A percentile compares a stretch with the other conserved stretches of the same genome.
phyloP scores from a whole-genome alignment of 2,113 vertebrate species.

The Macheiramphus alcinus region DNA sequence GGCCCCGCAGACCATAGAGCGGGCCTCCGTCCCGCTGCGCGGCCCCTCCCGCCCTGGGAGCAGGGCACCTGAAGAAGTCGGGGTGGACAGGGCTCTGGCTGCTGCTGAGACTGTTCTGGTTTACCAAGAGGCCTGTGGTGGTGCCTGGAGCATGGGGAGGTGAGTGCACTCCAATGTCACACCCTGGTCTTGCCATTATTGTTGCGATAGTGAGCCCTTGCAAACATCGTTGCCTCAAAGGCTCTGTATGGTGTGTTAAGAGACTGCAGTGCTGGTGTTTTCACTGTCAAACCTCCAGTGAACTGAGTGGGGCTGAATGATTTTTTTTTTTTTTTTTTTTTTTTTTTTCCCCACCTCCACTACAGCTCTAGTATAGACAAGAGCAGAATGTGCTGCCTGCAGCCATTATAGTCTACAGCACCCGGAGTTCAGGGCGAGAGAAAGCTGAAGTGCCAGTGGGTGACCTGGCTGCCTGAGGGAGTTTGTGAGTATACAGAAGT shows the following conservation, averaged over 20 bases:
- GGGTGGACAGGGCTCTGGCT: neutral
- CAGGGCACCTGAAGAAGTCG: neutral
- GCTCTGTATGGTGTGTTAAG: neutral
- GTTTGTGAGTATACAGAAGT: neutral
- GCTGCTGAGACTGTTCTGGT: neutral
- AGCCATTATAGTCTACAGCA: neutral
- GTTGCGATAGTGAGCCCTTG: neutral
- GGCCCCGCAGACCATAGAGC: accelerated
- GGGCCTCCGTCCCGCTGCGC: neutral
- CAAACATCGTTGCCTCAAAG: neutral
- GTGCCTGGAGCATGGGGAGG: neutral
- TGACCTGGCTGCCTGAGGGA: neutral
- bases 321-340: neutral
- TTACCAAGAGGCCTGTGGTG: neutral
- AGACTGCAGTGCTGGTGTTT: neutral
- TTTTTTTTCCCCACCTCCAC: neutral
- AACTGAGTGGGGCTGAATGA: neutral
- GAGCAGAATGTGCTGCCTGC: neutral
- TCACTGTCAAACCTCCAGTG: neutral
- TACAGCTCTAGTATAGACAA: neutral
- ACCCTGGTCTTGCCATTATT: neutral
- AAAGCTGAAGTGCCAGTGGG: neutral
- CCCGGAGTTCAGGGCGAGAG: neutral
- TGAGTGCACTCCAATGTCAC: neutral
- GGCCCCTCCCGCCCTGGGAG: neutral